Percentiles rank a stretch among this genome's conserved stretches.
Evolutionary conservation across 2,888 invertebrate species (phyloP).

Genomic region (Eulithis testata): DNA sequence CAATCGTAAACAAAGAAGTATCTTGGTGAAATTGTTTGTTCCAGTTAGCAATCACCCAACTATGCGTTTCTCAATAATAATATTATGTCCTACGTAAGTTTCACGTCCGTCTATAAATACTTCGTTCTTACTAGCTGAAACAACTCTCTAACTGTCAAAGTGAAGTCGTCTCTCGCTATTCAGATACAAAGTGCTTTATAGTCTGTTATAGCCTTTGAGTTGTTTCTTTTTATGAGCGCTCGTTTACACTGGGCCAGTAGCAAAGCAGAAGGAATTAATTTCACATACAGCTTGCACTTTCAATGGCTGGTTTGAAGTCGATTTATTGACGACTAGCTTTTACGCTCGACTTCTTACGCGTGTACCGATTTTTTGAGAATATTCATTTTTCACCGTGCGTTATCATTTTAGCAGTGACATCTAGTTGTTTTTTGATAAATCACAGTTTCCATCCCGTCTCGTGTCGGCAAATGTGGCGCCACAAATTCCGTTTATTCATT

Average conservation of each 20-base stretch:
- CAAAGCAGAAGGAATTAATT: conserved; percentile 67
- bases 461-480: too few relatives aligned
- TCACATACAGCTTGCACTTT: conserved; percentile 78
- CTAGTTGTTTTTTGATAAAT: too few relatives aligned
- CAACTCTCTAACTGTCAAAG: conserved; percentile 32
- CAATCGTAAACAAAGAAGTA: too few relatives aligned
- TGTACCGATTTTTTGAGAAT: too few relatives aligned
- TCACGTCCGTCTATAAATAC: conserved; percentile 76
- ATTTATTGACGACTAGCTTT: conserved; percentile 33
- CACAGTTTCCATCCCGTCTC: too few relatives aligned
- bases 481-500: too few relatives aligned
- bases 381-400: too few relatives aligned
- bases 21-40: conserved; percentile 1
- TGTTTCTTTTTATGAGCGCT: conserved; percentile 38
- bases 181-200: conserved; percentile 44
- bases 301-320: conserved; percentile 63
- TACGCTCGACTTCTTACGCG: too few relatives aligned
- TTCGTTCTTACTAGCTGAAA: conserved; percentile 43
- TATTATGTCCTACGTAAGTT: conserved; percentile 64
- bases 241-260: conserved; percentile 71
- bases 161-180: conserved; percentile 44
- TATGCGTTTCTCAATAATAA: conserved; percentile 57
- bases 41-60: conserved; percentile 58
- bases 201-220: conserved; percentile 16
- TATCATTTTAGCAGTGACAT: too few relatives aligned